Base-by-base conservation (phyloP, 2,797 vertebrate species). In the Rhinogobio ventralis region DNA sequence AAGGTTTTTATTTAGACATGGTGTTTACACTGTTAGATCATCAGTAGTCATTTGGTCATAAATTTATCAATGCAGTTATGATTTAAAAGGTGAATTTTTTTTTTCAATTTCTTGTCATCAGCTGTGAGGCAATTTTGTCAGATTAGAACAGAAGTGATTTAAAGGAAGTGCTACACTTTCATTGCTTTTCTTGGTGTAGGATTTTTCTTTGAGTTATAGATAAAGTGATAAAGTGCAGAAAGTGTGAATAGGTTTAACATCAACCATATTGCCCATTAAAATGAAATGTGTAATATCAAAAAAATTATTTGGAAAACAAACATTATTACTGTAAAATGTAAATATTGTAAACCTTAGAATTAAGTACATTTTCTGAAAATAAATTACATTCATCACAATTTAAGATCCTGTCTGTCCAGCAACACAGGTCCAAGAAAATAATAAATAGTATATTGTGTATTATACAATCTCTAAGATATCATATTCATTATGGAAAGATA, bases 401-500 rank as follows among this genome's bases (percentile, higher is more conserved):
- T 49, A 13, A 64, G 81, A 46, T 64, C 71, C 69, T 36, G 81
- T 74, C 55, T 82, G 81, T 74, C 55, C 81, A 82, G 81, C 71
- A 82, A 64, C 25, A 66, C 71, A 74, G 81, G 57, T 3, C 1
- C 23, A 64, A 82, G 14, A 74, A 14, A 74, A 82, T 74, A 82
- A 82, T 62, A 62, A 62, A 62, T 62, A 62, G 60, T 62, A 28
- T 15, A 49, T 82, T 64, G 57, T 64, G 15, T 51, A 74, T 64
- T 51, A 51, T 49, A 64, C 23, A 46, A 82, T 5, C 25, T 71
- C 36, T 14, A 62, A 46, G 20, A 73, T 15, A 46, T 6, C 36
- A 57, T 82, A 82, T 60, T 82, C 19, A 46, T 72, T 46, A 17
- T 14, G 3, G n/a, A n/a, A 57, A 82, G 53, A 60, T 46, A n/a